Percentiles rank a stretch among this genome's conserved stretches.
Conservation (phyloP, 2,113 vertebrate genomes). For the Axis porcinus region DNA sequence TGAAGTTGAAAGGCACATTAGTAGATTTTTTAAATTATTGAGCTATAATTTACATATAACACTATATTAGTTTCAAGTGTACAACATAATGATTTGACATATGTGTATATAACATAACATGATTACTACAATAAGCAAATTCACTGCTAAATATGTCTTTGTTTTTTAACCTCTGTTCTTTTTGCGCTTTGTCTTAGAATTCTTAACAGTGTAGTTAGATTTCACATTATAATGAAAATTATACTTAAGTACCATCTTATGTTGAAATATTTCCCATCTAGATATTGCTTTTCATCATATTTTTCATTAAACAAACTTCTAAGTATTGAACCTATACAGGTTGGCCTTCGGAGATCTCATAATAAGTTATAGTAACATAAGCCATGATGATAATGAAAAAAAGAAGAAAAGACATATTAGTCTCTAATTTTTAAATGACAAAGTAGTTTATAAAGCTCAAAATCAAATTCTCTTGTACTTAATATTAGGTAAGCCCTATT, state of each 20-base stretch:
- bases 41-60: neutral
- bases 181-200: neutral
- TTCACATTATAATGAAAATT: conserved; percentile 7
- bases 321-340: neutral
- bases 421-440: neutral
- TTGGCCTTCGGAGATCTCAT: neutral
- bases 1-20: neutral
- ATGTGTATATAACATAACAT: neutral
- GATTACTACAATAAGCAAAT: neutral
- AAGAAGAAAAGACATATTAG: neutral
- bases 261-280: conserved; percentile 37
- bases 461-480: neutral
- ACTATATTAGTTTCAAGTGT: neutral
- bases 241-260: neutral
- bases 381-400: neutral
- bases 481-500: neutral
- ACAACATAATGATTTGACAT: neutral
- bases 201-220: neutral
- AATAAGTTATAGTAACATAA: conserved; percentile 47
- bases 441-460: neutral
- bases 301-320: conserved; percentile 4
- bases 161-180: neutral
- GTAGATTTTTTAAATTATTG: neutral
- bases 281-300: neutral
- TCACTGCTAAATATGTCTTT: neutral